A percentile compares a stretch with the other conserved stretches of the same genome.
These are phyloP conservation scores for Muscidifurax raptorellus DNA, from an alignment of 1,140 invertebrate species.

Conservation along the genomic window DNA sequence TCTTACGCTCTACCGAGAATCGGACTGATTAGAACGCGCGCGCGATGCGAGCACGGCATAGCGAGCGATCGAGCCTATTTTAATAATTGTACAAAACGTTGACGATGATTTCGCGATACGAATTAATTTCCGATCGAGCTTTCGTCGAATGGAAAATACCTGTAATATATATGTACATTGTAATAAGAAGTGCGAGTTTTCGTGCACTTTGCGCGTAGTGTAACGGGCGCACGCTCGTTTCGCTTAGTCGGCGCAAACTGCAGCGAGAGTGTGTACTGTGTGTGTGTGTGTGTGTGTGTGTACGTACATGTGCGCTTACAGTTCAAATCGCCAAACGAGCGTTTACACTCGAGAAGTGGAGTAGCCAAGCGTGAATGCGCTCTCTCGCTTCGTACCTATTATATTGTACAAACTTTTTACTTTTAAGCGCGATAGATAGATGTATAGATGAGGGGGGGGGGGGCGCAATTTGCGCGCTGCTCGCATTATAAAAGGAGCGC, in stretches of 20 bases:
- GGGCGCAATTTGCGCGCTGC: constrained; percentile 14
- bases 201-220: neutral
- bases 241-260: constrained; percentile 15
- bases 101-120: too few relatives aligned
- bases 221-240: neutral
- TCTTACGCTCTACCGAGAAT: constrained; percentile 41
- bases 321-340: constrained; percentile 23
- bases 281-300: neutral
- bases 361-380: neutral
- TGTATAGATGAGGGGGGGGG: neutral
- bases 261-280: neutral
- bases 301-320: neutral
- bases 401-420: constrained; percentile 30
- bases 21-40: neutral
- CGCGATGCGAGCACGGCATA: neutral
- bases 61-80: neutral
- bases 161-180: too few relatives aligned
- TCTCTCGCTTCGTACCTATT: neutral
- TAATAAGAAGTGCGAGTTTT: neutral
- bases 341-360: constrained; percentile 13
- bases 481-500: neutral
- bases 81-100: neutral
- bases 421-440: neutral
- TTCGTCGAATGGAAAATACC: neutral
- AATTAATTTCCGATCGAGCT: neutral